Evolutionary conservation across 2,113 vertebrate genomes (phyloP), one percentile per base, ranked within the genome.

Genomic region (Spilogale gracilis): DNA sequence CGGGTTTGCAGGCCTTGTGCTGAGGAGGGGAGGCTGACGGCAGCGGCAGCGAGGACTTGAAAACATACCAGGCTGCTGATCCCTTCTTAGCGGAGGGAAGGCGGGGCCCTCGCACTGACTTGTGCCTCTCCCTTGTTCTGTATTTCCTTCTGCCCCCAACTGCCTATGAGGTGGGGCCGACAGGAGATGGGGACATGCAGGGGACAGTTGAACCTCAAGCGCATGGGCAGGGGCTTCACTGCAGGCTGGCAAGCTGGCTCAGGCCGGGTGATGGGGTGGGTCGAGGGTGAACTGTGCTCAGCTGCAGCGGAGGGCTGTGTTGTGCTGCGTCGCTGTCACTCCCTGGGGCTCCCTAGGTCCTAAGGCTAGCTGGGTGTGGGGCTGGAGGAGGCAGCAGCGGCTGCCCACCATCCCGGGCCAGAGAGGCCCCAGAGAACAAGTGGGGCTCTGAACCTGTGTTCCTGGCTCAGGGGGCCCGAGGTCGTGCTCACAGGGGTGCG

Each of bases 111-210:
- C 2, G 38, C 3, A 0, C 12, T 6, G 1, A 1, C 2, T 6
- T 1, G 60, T 21, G 0, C 43, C 2, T 5, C 4, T 21, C 0
- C 32, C 1, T 50, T 0, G 18, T 65, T 21, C 10, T 56, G 81
- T 12, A 10, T 32, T 50, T 63, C 13, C 56, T 86, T 79, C 63
- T 43, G n/a, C 63, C n/a, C 9, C 20, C 27, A 38, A 9, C 71
- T n/a, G 25, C 20, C 74, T 18, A 38, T 38, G 14, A 78, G 65
- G 32, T 9, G 45, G n/a, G 61, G 20, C 2, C 3, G 84, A 50
- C 21, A 27, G 45, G 58, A 16, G 58, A 0, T 20, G 50, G 27
- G 30, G 71, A 7, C 6, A 0, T 17, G 50, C 3, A 25, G 58
- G 60, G 30, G 16, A 6, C 32, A 30, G 65, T 11, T 8, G 32